A percentile compares a stretch with the other conserved stretches of the same genome.
phyloP scores from a whole-genome alignment of 2,797 vertebrate species.

The Natrix natrix region DNA sequence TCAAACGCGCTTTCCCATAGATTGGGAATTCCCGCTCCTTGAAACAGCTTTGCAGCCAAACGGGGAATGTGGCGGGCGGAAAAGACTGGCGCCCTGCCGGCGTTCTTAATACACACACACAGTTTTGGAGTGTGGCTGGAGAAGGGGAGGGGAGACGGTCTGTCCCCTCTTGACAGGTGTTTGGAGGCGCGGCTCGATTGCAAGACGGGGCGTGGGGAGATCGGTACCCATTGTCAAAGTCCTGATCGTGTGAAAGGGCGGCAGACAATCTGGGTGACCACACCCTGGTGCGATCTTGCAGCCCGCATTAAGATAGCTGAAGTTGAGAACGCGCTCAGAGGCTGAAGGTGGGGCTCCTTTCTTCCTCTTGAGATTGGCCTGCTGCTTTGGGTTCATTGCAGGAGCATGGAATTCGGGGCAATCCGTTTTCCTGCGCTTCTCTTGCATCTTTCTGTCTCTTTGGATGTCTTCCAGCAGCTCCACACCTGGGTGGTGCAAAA shows the following conservation, averaged over 20 bases:
- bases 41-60: constrained; percentile 33
- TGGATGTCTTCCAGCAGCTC: constrained; percentile 90
- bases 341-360: constrained; percentile 76
- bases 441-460: constrained; percentile 91
- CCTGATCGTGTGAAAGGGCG: not conserved
- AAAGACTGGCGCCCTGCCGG: not conserved
- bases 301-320: too few relatives aligned
- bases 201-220: not conserved
- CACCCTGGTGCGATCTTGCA: not conserved
- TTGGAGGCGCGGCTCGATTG: not conserved
- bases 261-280: not conserved
- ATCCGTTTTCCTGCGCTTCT: constrained; percentile 91
- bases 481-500: constrained; percentile 90
- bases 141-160: too few relatives aligned
- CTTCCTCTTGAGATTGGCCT: constrained; percentile 76
- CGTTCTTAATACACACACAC: too few relatives aligned
- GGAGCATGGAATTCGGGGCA: constrained; percentile 89
- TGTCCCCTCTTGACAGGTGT: too few relatives aligned
- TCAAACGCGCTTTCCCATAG: constrained; percentile 56
- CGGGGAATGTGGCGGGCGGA: constrained; percentile 12
- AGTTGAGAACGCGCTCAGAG: not conserved
- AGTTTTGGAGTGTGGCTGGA: too few relatives aligned
- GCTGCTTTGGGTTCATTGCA: constrained; percentile 85
- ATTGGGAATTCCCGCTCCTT: constrained; percentile 59
- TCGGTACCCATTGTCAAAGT: not conserved